Base-by-base conservation (phyloP, 2,797 vertebrate genomes). In the Parotocinclus haroldoi region DNA sequence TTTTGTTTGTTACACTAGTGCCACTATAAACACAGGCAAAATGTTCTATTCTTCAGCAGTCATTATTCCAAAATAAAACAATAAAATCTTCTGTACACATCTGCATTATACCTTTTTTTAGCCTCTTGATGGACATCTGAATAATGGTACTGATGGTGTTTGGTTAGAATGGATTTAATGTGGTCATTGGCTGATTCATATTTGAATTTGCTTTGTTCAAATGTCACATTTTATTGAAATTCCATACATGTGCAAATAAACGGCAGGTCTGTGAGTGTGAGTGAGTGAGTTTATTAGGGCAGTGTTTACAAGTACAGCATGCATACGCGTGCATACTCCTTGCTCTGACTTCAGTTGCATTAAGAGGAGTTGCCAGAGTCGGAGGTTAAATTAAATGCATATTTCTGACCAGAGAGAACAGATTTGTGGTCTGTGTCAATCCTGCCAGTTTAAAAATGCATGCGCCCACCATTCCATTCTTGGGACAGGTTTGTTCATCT, bases 341-440 rank as follows among this genome's bases (percentile, higher is more conserved):
- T 11, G 61, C 53, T 69, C 36, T 58, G 60, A 66, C 72, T 59
- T 70, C 63, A 64, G 70, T 44, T 54, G 63, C 52, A 50, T 37
- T 7, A 50, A 36, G 40, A 36, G 52, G 66, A 54, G 55, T 49
- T 19, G 68, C 42, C 49, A 44, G 44, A 71, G 66, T 72, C 66
- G 70, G 78, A 79, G 77, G 65, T 59, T 60, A 67, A 63, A 50
- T 75, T 53, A 54, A 73, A 59, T 75, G 66, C 57, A 68, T 66
- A 58, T 60, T 51, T 79, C 69, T 78, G 65, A 48, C 66, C 66
- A 84, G 79, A 76, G 75, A 75, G 76, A 80, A 80, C 80, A 78
- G 55, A 64, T 77, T 78, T 78, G 73, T 69, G 57, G 78, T 76
- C 76, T 52, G 62, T 69, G 69, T 79, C 73, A 36, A 56, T 71